These are phyloP conservation scores for Apeltes quadracus DNA, from an alignment of 2,113 vertebrate genomes.

Conservation along the genomic window DNA sequence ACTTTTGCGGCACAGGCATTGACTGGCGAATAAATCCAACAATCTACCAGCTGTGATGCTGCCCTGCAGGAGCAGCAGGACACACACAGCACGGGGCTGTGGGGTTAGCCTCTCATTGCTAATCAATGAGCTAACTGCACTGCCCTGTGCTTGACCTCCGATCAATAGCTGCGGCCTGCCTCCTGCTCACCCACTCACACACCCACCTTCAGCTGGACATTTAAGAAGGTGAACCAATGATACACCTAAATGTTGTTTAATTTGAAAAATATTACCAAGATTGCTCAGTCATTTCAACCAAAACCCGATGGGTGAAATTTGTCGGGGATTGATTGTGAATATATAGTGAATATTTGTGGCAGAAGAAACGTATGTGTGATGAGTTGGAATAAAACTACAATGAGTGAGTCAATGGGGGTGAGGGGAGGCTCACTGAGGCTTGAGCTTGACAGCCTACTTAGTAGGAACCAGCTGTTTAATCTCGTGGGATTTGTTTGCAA, in stretches of 20 bases:
- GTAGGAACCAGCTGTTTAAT: not conserved
- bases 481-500: not conserved
- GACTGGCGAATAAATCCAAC: constrained; percentile 32
- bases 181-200: not conserved
- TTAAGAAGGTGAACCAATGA: too few species aligned
- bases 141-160: constrained; percentile 63
- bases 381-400: too few species aligned
- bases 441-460: not conserved
- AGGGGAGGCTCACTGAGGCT: too few species aligned
- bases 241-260: not conserved
- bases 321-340: too few species aligned
- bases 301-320: too few species aligned
- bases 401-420: not conserved
- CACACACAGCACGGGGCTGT: constrained; percentile 51
- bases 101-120: constrained; percentile 56
- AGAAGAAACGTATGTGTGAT: not conserved
- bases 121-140: constrained; percentile 67
- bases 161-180: constrained; percentile 52
- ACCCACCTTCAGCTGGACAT: constrained; percentile 4
- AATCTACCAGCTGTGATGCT: constrained; percentile 38
- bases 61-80: constrained; percentile 52
- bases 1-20: constrained; percentile 29
- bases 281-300: not conserved
- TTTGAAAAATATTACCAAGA: not conserved
- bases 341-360: not conserved